Conservation (phyloP, 2,797 vertebrate genomes). For the Sternarchorhynchus goeldii region DNA sequence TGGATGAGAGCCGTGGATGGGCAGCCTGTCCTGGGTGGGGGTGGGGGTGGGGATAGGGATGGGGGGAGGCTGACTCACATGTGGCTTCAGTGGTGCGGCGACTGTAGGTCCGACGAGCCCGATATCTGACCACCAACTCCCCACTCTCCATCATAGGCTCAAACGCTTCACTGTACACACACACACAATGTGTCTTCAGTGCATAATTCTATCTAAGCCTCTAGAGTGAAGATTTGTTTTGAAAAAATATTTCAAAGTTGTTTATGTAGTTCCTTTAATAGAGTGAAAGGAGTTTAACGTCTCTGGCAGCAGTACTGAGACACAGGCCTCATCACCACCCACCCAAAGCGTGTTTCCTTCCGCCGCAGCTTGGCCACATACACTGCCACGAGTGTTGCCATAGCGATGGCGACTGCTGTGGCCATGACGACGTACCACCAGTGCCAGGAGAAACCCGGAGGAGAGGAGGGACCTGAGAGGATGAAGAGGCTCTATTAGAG, state of each 20-base stretch:
- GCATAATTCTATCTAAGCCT: background rate
- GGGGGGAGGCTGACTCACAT: slow-evolving; percentile 82
- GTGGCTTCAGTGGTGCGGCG: slow-evolving; percentile 88
- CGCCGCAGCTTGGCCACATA: slow-evolving; percentile 81
- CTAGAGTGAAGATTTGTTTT: background rate
- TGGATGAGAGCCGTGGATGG: too few species aligned
- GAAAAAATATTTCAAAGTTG: too few species aligned
- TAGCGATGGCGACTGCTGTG: slow-evolving; percentile 73
- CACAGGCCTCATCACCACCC: slow-evolving; percentile 56
- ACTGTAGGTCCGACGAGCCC: slow-evolving; percentile 87
- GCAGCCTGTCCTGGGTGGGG: too few species aligned
- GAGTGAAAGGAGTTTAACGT: slow-evolving; percentile 30
- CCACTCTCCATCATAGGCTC: slow-evolving; percentile 88
- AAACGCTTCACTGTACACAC: slow-evolving; percentile 80
- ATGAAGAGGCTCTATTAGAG: background rate
- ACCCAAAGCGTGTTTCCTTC: slow-evolving; percentile 92
- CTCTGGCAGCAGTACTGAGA: slow-evolving; percentile 30
- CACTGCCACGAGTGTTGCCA: slow-evolving; percentile 78
- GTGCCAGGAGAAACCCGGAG: slow-evolving; percentile 83
- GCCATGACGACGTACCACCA: slow-evolving; percentile 93
- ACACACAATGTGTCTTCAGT: slow-evolving; percentile 6
- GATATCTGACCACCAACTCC: slow-evolving; percentile 88
- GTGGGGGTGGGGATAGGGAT: too few species aligned
- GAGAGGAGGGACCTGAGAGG: slow-evolving; percentile 56
- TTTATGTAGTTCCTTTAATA: background rate